Conservation (phyloP, 2,888 invertebrate genomes). For the Ceriagrion tenellum region DNA sequence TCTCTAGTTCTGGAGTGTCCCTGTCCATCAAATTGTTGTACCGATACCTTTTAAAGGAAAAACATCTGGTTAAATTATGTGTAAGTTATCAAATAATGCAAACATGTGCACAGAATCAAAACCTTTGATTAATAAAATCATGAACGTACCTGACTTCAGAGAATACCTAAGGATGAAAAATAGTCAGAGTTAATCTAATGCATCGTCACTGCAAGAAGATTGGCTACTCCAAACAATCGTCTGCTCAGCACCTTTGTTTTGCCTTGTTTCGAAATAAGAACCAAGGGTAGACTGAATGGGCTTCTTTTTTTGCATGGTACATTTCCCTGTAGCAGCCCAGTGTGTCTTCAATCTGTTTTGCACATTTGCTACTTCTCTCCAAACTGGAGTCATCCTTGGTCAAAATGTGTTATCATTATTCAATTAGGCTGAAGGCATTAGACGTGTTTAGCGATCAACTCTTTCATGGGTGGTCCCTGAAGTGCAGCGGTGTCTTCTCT, state of each 20-base stretch:
- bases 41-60: not conserved
- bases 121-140: not conserved
- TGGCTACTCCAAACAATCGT: not conserved
- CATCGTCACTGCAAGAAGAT: not conserved
- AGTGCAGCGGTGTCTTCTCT: not conserved
- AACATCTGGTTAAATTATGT: not conserved
- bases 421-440: not conserved
- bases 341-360: not conserved
- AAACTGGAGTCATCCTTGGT: not conserved
- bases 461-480: too few species aligned
- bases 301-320: not conserved
- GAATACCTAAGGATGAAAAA: not conserved
- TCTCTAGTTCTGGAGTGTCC: too few species aligned
- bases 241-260: not conserved
- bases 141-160: not conserved
- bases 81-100: not conserved
- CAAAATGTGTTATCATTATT: not conserved
- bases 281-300: too few species aligned
- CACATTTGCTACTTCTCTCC: constrained; percentile 27
- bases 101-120: not conserved
- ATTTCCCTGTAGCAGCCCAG: constrained; percentile 8
- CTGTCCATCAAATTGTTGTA: too few species aligned
- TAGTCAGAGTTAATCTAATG: not conserved
- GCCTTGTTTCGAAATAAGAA: not conserved
- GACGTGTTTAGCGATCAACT: not conserved